Base-by-base conservation (phyloP, 2,113 vertebrate species). In the Heterotis niloticus region DNA sequence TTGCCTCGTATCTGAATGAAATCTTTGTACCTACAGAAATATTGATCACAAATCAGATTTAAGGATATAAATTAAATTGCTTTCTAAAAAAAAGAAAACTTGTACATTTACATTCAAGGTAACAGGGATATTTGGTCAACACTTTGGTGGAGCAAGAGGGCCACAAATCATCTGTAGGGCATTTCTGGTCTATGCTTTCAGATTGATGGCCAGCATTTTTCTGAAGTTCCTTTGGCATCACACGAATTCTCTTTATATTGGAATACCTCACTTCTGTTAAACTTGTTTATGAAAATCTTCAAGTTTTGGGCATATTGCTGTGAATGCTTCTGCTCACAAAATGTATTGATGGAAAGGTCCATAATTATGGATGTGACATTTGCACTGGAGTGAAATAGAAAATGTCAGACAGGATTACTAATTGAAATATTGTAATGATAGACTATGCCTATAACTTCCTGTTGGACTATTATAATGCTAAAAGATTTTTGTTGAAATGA, bases 341-440 rank as follows among this genome's bases (percentile, higher is more conserved):
- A 75, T 75, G 26, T 75, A 26, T 75, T 28, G 57, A 75, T 75
- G 18, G 74, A 64, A 60, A 75, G 28, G 56, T 62, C 74, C 74
- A 60, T 34, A 60, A 64, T 75, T 75, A 75, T 75, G 74, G 74
- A 75, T 44, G 74, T 75, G 74, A 75, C 74, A 75, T 75, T 75
- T 75, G 56, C 74, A 75, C 74, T 75, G 56, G 62, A 51, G 64
- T 64, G 64, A 75, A 14, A 76, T 26, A 64, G 34, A 64, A 26
- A 82, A 77, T 69, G 71, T 56, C 74, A 75, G 11, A 29, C 62
- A 44, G 74, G 28, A 75, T 75, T 60, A 75, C 74, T 75, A 75
- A 75, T 75, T 75, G 73, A 75, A 62, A 75, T 57, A 20, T n/a
- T 75, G 20, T 57, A 75, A 75, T 62, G 74, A n/a, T 62, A 57